Base-by-base conservation (phyloP, 2,113 vertebrate species). In the Brachypodius melanocephalos region DNA sequence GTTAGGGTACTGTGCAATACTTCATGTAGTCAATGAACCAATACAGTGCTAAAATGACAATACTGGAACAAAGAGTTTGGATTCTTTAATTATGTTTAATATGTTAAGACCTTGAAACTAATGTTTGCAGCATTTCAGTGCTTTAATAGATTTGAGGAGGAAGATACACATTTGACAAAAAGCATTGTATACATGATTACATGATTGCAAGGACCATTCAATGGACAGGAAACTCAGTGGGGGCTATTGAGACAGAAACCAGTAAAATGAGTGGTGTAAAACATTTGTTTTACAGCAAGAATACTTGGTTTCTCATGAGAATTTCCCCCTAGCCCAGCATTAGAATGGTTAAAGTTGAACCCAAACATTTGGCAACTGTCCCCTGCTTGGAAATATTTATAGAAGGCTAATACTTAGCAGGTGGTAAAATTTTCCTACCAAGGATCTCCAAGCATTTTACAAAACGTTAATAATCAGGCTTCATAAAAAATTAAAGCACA, bases 401-500 rank as follows among this genome's bases (percentile, higher is more conserved):
- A 83, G 67, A 80, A 80, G n/a, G 20, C 77, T 79, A 76, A 95
- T 89, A 66, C 46, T 66, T 88, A 91, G 49, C 66, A 85, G 63
- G 85, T 91, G 92, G 75, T 76, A 95, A 94, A 68, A 88, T 90
- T 93, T 94, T 96, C 91, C 93, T 91, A 69, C 58, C 38, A 63
- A 82, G 40, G 43, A 58, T 93, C 67, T 71, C 81, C 61, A 66
- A 88, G 43, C 36, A 88, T 96, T 95, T 85, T 87, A 85, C 45
- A 87, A 85, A 95, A 92, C 0, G 0, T 85, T 93, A 83, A 85
- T 88, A 77, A 82, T 66, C 49, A 89, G 69, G 51, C 81, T 88
- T 85, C 67, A 79, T 66, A 63, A 93, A 91, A 84, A 81, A 90
- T 19, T 63, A 8, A 86, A 57, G 48, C 10, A 0, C 29, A 52